Percentiles rank a stretch among this genome's conserved stretches.
phyloP scores from a whole-genome alignment of 2,888 invertebrate genomes.

The Cataglyphis cursor region DNA sequence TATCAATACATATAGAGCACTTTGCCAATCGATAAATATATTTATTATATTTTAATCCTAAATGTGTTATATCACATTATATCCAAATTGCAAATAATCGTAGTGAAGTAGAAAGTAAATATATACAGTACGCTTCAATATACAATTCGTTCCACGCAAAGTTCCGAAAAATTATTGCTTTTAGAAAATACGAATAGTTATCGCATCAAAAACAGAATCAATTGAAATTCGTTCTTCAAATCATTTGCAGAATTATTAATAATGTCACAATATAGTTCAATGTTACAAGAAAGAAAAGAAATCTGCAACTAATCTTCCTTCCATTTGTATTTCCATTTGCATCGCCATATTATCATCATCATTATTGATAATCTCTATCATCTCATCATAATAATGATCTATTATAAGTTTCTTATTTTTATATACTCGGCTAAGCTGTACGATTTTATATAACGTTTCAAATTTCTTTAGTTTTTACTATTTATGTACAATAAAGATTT shows the following conservation, averaged over 20 bases:
- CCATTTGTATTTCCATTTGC: slow-evolving; percentile 14
- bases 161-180: not conserved
- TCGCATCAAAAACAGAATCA: slow-evolving; percentile 57
- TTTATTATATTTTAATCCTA: slow-evolving; percentile 80
- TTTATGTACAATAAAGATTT: slow-evolving; percentile 79
- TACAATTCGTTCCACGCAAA: slow-evolving; percentile 19
- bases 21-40: slow-evolving; percentile 76
- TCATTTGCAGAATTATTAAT: slow-evolving; percentile 64
- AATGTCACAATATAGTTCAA: too few relatives aligned
- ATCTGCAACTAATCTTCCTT: too few relatives aligned
- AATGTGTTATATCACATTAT: slow-evolving; percentile 77
- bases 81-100: slow-evolving; percentile 54
- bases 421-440: slow-evolving; percentile 75
- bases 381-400: slow-evolving; percentile 68
- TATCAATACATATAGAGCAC: slow-evolving; percentile 72
- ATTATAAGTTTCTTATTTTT: slow-evolving; percentile 66
- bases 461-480: slow-evolving; percentile 73
- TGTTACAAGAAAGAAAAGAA: too few relatives aligned
- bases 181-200: slow-evolving; percentile 55
- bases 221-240: slow-evolving; percentile 57
- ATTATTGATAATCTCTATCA: slow-evolving; percentile 61
- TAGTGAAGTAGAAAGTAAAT: not conserved
- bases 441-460: slow-evolving; percentile 66
- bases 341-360: slow-evolving; percentile 48
- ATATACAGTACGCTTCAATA: not conserved